These are phyloP conservation scores for Magallana angulata DNA, from an alignment of 1,140 invertebrate genomes.

Conservation along the genomic window DNA sequence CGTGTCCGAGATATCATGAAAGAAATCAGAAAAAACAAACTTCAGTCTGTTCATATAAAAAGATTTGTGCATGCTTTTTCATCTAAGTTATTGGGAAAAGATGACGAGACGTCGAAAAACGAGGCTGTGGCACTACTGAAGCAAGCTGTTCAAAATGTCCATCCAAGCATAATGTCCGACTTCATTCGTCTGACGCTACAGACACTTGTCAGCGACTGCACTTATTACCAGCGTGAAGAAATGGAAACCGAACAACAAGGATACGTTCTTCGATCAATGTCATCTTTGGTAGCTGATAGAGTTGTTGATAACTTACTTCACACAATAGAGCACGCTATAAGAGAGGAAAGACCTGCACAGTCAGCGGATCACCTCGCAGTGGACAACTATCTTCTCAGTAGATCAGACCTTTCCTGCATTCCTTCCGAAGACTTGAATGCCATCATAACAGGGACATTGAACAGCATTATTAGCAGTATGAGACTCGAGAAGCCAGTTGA, in stretches of 20 bases:
- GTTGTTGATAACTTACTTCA: constrained; percentile 35
- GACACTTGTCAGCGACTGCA: constrained; percentile 19
- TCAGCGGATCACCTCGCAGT: not conserved
- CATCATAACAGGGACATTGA: constrained; percentile 50
- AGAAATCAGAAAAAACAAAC: constrained; percentile 22
- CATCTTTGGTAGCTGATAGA: constrained; percentile 44
- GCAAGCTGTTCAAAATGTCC: constrained; percentile 15
- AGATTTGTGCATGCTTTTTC: constrained; percentile 17
- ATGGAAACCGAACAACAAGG: not conserved
- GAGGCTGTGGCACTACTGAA: constrained; percentile 25
- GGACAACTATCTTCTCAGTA: constrained; percentile 4
- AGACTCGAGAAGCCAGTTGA: constrained; percentile 47
- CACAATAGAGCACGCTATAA: not conserved
- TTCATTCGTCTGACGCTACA: constrained; percentile 39
- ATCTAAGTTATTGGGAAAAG: not conserved
- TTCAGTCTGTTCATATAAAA: constrained; percentile 22
- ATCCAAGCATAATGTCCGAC: constrained; percentile 37
- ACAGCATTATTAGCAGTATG: constrained; percentile 55
- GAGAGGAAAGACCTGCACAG: not conserved
- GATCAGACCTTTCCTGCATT: not conserved
- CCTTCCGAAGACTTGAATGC: constrained; percentile 44
- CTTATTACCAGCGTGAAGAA: not conserved
- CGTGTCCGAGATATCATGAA: not conserved
- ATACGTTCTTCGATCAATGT: constrained; percentile 24
- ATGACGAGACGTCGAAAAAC: not conserved